These are phyloP conservation scores for Dryas iulia DNA, from an alignment of 1,140 invertebrate genomes.

Conservation along the genomic window DNA sequence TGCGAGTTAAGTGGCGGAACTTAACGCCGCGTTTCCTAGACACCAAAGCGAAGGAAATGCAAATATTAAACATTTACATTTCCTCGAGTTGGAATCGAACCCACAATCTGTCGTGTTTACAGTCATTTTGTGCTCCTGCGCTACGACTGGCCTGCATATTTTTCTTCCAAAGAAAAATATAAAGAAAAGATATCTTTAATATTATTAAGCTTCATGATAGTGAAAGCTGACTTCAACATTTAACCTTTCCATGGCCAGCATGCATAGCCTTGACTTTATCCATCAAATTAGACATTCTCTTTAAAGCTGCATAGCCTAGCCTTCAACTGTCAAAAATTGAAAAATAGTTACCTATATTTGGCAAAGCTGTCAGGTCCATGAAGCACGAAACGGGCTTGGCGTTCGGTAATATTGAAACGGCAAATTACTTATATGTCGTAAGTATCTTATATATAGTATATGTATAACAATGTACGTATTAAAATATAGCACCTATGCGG, in stretches of 20 bases:
- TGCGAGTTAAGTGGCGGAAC: too few species aligned
- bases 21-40: too few species aligned
- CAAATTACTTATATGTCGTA: neutral
- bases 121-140: too few species aligned
- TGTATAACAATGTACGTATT: neutral
- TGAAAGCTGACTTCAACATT: neutral
- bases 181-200: neutral
- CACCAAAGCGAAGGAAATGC: too few species aligned
- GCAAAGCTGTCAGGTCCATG: constrained; percentile 10
- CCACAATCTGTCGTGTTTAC: too few species aligned
- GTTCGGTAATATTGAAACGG: neutral
- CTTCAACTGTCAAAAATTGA: constrained; percentile 32
- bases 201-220: neutral
- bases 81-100: too few species aligned
- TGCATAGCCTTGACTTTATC: constrained; percentile 23
- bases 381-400: neutral
- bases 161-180: neutral
- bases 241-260: constrained; percentile 6
- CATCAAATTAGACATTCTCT: constrained; percentile 28
- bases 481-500: constrained; percentile 2
- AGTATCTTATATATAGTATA: neutral
- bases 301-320: constrained; percentile 31
- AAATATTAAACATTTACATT: too few species aligned
- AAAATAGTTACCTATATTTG: constrained; percentile 21
- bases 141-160: too few species aligned